phyloP scores from a whole-genome alignment of 2,113 vertebrate genomes.

The Mormyrus lacerda region DNA sequence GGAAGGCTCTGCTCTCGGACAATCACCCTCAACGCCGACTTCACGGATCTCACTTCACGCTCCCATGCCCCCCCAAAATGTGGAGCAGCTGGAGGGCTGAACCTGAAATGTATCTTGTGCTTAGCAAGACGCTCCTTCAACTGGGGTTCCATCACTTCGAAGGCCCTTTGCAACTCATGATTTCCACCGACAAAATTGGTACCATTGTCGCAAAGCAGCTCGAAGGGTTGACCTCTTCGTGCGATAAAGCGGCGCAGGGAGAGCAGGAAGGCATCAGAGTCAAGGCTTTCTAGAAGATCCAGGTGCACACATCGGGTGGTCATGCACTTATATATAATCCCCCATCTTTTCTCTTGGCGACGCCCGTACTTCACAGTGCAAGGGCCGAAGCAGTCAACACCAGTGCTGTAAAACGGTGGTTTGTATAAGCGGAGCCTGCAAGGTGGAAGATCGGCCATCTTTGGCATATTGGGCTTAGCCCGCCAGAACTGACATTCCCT shows the following conservation, averaged over 20 bases:
- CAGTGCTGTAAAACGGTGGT: neutral
- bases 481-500: neutral
- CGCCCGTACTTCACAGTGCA: neutral
- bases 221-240: neutral
- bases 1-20: neutral
- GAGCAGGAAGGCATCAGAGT: neutral
- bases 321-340: neutral
- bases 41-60: neutral
- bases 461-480: neutral
- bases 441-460: neutral
- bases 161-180: neutral
- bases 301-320: neutral
- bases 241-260: neutral
- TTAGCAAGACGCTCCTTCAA: neutral
- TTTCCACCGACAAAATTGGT: neutral
- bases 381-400: neutral
- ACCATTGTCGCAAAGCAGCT: neutral
- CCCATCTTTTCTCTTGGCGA: neutral
- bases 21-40: neutral
- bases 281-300: neutral
- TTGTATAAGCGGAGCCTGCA: neutral
- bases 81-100: neutral
- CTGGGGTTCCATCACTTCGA: neutral
- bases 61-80: neutral
- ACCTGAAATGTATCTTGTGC: neutral